phyloP scores from a whole-genome alignment of 2,888 invertebrate species.

The Hypena proboscidalis region DNA sequence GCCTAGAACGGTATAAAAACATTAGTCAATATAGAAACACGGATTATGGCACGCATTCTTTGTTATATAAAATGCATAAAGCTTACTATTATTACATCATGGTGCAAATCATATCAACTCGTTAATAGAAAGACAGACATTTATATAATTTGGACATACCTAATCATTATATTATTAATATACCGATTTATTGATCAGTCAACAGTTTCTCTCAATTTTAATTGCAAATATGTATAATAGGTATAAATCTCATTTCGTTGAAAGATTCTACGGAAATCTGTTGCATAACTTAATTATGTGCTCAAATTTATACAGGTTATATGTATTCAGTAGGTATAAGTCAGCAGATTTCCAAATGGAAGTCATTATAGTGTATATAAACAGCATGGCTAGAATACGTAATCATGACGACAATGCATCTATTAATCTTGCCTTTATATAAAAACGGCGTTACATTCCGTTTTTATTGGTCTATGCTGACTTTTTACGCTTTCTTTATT shows the following conservation, averaged over 20 bases:
- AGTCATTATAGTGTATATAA: slow-evolving; percentile 18
- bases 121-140: not conserved
- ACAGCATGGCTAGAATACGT: slow-evolving; percentile 16
- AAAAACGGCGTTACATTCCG: slow-evolving; percentile 19
- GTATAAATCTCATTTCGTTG: slow-evolving; percentile 21
- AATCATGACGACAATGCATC: slow-evolving; percentile 29
- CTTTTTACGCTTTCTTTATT: slow-evolving; percentile 35
- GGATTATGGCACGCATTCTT: too few relatives aligned
- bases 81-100: slow-evolving; percentile 1
- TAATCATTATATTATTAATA: slow-evolving; percentile 14
- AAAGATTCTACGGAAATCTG: slow-evolving; percentile 36
- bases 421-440: slow-evolving; percentile 30
- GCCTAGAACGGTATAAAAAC: too few relatives aligned
- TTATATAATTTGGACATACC: slow-evolving; percentile 18
- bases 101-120: slow-evolving; percentile 2
- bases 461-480: slow-evolving; percentile 28
- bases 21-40: too few relatives aligned
- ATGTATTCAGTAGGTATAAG: slow-evolving; percentile 11
- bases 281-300: slow-evolving; percentile 34
- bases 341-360: slow-evolving; percentile 27
- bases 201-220: slow-evolving; percentile 44
- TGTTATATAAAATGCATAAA: slow-evolving; percentile 4
- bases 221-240: slow-evolving; percentile 40
- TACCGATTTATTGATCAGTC: slow-evolving; percentile 17
- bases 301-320: slow-evolving; percentile 12